A percentile compares a stretch with the other conserved stretches of the same genome.
phyloP scores from a whole-genome alignment of 2,113 vertebrate genomes.

The Rhipidura dahli region DNA sequence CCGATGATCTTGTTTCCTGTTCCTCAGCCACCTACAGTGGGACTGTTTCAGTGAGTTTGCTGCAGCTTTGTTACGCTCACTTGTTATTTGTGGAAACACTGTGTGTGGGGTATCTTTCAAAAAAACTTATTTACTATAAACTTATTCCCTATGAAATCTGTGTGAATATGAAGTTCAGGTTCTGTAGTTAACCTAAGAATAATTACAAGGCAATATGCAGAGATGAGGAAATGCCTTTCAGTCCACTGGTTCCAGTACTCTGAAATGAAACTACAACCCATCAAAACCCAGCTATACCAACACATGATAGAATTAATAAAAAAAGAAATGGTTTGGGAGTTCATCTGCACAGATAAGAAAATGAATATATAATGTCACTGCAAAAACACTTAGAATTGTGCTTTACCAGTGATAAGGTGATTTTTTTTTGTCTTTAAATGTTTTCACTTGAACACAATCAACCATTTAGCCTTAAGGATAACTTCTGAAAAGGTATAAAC shows the following conservation, averaged over 20 bases:
- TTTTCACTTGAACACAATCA: background rate
- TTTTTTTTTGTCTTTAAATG: background rate
- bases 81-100: background rate
- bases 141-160: background rate
- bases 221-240: background rate
- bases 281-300: background rate
- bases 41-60: background rate
- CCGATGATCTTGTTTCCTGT: background rate
- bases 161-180: background rate
- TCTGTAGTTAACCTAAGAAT: background rate
- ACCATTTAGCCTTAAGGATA: background rate
- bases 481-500: background rate
- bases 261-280: background rate
- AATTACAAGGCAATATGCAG: background rate
- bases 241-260: background rate
- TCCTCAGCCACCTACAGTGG: background rate
- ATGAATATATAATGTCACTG: conserved; percentile 19
- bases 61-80: background rate
- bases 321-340: background rate
- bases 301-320: background rate
- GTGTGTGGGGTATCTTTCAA: background rate
- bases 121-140: background rate
- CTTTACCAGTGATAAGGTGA: background rate
- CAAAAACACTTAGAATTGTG: background rate
- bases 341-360: conserved; percentile 27